A percentile compares a stretch with the other conserved stretches of the same genome.
Conservation (phyloP, 2,797 vertebrate genomes). For the Chiloscyllium punctatum region DNA sequence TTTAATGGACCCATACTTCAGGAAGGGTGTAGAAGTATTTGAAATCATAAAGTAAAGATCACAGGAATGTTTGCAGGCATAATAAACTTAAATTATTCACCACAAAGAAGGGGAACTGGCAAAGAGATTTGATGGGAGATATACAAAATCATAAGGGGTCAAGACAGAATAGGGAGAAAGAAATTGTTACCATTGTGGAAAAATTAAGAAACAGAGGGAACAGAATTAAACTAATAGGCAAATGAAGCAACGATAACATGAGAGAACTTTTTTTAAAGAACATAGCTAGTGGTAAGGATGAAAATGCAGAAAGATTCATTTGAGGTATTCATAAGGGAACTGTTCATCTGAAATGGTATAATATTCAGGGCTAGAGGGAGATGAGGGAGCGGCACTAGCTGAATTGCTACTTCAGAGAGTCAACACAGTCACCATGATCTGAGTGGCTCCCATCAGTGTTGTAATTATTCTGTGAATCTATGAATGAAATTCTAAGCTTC, state of each 20-base stretch:
- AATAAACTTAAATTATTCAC: not conserved
- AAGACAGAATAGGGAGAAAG: not conserved
- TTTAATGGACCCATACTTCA: not conserved
- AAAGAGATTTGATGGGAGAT: not conserved
- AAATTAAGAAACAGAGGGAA: not conserved
- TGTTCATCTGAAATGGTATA: not conserved
- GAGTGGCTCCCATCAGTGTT: not conserved
- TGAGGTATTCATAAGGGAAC: not conserved
- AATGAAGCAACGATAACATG: not conserved
- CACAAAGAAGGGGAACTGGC: not conserved
- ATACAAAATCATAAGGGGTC: not conserved
- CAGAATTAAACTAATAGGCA: not conserved
- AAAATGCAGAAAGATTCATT: not conserved
- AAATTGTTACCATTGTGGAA: not conserved
- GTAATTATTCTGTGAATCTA: not conserved
- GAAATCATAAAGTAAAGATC: not conserved
- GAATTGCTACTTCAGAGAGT: not conserved
- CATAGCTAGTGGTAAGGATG: not conserved
- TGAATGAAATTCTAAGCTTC: not conserved
- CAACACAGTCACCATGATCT: too few relatives aligned
- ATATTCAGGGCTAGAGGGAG: not conserved
- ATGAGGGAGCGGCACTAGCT: not conserved
- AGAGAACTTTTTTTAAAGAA: not conserved
- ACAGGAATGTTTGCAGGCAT: not conserved
- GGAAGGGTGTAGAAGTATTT: not conserved